Percentiles rank a stretch among this genome's conserved stretches.
Evolutionary conservation across 2,888 invertebrate genomes (phyloP).

Genomic region (Amphimallon solstitiale): DNA sequence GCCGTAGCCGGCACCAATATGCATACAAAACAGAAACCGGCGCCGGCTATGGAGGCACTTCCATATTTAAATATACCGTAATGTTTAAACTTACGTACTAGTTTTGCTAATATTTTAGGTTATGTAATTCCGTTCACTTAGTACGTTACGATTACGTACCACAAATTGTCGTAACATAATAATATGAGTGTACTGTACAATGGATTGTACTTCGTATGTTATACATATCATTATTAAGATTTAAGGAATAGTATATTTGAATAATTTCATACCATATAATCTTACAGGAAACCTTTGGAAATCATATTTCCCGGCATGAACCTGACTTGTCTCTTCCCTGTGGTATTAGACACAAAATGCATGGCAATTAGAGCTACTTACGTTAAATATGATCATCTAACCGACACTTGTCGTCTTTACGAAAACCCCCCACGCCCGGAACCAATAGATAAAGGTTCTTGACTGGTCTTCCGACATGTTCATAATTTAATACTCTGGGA

Average conservation of each 20-base stretch:
- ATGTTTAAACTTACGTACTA: too few relatives aligned
- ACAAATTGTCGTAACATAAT: background rate
- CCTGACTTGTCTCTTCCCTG: conserved; percentile 63
- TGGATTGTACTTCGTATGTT: too few relatives aligned
- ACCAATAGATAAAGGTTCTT: conserved; percentile 39
- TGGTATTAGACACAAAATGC: conserved; percentile 60
- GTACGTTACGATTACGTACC: conserved; percentile 17
- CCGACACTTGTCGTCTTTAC: conserved; percentile 62
- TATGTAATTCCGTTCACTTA: too few relatives aligned
- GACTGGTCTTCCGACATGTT: background rate
- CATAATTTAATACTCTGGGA: background rate
- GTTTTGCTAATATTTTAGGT: too few relatives aligned
- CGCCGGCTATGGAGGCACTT: too few relatives aligned
- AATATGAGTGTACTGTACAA: too few relatives aligned
- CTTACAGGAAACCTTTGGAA: conserved; percentile 60
- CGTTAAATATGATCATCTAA: conserved; percentile 67
- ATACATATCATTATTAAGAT: too few relatives aligned
- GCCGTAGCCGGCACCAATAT: too few relatives aligned
- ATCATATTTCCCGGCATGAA: conserved; percentile 63
- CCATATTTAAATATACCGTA: too few relatives aligned
- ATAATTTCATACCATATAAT: too few relatives aligned
- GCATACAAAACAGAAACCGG: too few relatives aligned
- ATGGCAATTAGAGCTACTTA: conserved; percentile 65
- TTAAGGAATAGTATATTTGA: too few relatives aligned
- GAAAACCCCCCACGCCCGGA: conserved; percentile 41